These are phyloP conservation scores for Plagiodera versicolora DNA, from an alignment of 2,888 invertebrate species.

Conservation along the genomic window DNA sequence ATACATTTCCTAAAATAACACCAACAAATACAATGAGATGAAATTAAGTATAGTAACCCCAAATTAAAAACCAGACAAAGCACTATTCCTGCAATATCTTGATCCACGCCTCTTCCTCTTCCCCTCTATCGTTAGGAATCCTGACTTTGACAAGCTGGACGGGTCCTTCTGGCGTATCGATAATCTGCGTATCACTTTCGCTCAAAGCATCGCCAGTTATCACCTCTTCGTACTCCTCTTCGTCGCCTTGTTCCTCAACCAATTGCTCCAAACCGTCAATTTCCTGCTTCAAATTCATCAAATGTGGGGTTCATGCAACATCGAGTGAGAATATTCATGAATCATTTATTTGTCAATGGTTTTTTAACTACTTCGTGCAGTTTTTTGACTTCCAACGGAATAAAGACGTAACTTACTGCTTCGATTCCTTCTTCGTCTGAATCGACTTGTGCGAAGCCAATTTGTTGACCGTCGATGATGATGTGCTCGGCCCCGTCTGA, in stretches of 20 bases:
- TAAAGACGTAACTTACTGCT: conserved; percentile 28
- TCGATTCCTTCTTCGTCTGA: conserved; percentile 42
- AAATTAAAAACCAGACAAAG: conserved; percentile 3
- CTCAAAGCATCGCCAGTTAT: conserved; percentile 44
- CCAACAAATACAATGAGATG: no score
- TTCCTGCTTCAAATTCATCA: conserved; percentile 7
- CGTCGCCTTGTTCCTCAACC: conserved; percentile 32
- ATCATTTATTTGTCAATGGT: no score
- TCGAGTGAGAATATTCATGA: no score
- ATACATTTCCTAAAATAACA: no score
- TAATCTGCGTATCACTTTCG: conserved; percentile 51
- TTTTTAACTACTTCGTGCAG: background rate
- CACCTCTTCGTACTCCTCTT: conserved; percentile 44
- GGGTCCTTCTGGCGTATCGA: conserved; percentile 52
- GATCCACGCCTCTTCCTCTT: conserved; percentile 55
- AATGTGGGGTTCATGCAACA: no score
- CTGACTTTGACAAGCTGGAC: conserved; percentile 52
- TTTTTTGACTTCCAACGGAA: background rate
- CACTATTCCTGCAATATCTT: conserved; percentile 47
- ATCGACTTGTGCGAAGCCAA: conserved; percentile 47
- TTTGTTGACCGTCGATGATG: conserved; percentile 52
- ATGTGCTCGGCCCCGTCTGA: conserved; percentile 48
- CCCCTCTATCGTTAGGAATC: conserved; percentile 52
- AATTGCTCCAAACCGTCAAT: conserved; percentile 41
- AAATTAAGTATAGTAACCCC: no score